A percentile compares a stretch with the other conserved stretches of the same genome.
Evolutionary conservation across 2,888 invertebrate genomes (phyloP).

Genomic region (Schizaphis graminum): DNA sequence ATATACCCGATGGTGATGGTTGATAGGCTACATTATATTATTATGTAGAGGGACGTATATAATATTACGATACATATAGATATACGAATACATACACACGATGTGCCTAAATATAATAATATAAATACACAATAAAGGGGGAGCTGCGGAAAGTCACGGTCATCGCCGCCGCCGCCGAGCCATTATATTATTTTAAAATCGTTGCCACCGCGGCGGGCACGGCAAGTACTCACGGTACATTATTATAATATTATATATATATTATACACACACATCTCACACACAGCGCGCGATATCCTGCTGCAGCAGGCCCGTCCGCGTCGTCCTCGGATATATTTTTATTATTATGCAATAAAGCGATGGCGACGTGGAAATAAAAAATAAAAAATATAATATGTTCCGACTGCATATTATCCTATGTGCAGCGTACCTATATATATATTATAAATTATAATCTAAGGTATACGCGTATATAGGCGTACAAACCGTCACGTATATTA

Average conservation of each 20-base stretch:
- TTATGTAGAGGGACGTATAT: background rate
- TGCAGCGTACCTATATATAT: background rate
- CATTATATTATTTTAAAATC: conserved; percentile 18
- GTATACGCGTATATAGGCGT: background rate
- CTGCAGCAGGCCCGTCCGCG: background rate
- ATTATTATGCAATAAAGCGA: background rate
- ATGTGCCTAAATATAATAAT: background rate
- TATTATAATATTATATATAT: background rate
- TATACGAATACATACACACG: too few relatives aligned
- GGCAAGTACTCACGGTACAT: conserved; percentile 7
- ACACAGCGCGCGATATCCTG: background rate
- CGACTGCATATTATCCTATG: background rate
- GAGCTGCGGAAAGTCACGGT: conserved; percentile 56
- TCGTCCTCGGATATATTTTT: background rate
- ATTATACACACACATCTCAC: background rate
- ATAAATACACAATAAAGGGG: conserved; percentile 2
- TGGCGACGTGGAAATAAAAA: background rate
- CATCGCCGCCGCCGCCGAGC: conserved; percentile 37
- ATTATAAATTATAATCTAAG: background rate
- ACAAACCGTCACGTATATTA: background rate
- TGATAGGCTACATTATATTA: conserved; percentile 43
- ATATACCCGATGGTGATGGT: conserved; percentile 35
- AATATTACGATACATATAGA: background rate
- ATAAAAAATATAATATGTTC: background rate
- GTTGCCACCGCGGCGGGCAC: conserved; percentile 3